Percentiles rank a stretch among this genome's conserved stretches.
Evolutionary conservation across 2,113 vertebrate genomes (phyloP).

Genomic region (Podocnemis expansa): DNA sequence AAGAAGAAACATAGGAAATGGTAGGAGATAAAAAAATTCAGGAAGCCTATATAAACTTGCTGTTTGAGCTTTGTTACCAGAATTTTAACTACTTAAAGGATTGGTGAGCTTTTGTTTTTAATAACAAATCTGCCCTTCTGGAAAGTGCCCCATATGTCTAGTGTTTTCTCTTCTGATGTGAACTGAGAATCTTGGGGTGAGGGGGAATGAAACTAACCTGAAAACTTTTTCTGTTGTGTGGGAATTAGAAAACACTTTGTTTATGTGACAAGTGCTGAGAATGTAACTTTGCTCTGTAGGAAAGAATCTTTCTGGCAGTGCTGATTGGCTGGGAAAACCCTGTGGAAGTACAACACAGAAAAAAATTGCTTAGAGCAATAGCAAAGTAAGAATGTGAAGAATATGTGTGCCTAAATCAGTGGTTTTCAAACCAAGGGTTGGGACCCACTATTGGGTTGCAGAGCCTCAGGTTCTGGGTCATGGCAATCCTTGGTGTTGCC

Average conservation of each 20-base stretch:
- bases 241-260: not conserved
- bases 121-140: not conserved
- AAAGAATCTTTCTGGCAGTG: constrained; percentile 4
- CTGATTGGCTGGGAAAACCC: constrained; percentile 5
- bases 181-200: not conserved
- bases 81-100: not conserved
- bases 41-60: not conserved
- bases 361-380: not conserved
- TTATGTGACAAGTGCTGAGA: not conserved
- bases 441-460: too few species aligned
- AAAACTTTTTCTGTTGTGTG: not conserved
- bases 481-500: too few species aligned
- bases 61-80: not conserved
- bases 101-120: not conserved
- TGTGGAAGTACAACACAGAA: fast-evolving
- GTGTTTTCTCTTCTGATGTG: not conserved
- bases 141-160: not conserved
- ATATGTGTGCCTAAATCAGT: too few species aligned
- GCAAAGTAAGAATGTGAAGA: too few species aligned
- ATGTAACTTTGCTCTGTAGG: not conserved
- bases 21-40: not conserved
- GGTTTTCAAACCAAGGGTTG: too few species aligned
- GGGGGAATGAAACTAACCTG: not conserved
- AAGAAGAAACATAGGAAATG: not conserved
- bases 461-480: too few species aligned